A percentile compares a stretch with the other conserved stretches of the same genome.
phyloP scores from a whole-genome alignment of 2,797 vertebrate species.

The Lophius americanus region DNA sequence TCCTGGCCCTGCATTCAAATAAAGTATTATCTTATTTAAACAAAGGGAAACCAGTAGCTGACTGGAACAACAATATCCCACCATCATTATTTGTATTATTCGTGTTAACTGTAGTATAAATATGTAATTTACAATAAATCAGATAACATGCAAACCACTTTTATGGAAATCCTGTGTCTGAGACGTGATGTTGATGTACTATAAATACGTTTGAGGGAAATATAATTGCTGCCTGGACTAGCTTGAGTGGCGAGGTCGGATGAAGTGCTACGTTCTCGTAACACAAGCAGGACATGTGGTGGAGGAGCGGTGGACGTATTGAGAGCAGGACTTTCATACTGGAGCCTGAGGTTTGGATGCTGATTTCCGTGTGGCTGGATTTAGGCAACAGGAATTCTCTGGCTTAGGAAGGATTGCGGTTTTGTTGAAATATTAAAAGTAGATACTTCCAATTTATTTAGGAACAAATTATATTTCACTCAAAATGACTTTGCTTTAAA shows the following conservation, averaged over 20 bases:
- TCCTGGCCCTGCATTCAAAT: no score
- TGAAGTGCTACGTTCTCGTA: background rate
- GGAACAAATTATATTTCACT: background rate
- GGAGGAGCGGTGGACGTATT: background rate
- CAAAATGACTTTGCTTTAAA: background rate
- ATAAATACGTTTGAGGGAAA: conserved; percentile 7
- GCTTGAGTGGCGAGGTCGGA: conserved; percentile 5
- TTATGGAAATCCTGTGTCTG: conserved; percentile 1
- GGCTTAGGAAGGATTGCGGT: conserved; percentile 6
- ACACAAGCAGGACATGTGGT: background rate
- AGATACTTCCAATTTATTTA: background rate
- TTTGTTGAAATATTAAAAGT: conserved; percentile 7
- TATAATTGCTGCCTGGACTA: conserved; percentile 23
- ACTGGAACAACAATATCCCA: conserved; percentile 7
- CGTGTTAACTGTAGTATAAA: conserved; percentile 1
- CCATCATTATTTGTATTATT: background rate
- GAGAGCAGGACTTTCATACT: background rate
- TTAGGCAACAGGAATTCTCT: conserved; percentile 4
- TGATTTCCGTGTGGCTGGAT: background rate
- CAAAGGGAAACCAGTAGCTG: background rate
- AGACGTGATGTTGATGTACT: conserved; percentile 5
- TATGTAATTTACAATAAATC: conserved; percentile 7
- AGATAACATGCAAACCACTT: background rate
- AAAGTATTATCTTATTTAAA: background rate
- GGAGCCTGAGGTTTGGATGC: background rate